Evolutionary conservation across 2,113 vertebrate genomes (phyloP), one percentile per base, ranked within the genome.

Genomic region (Scomber colias): DNA sequence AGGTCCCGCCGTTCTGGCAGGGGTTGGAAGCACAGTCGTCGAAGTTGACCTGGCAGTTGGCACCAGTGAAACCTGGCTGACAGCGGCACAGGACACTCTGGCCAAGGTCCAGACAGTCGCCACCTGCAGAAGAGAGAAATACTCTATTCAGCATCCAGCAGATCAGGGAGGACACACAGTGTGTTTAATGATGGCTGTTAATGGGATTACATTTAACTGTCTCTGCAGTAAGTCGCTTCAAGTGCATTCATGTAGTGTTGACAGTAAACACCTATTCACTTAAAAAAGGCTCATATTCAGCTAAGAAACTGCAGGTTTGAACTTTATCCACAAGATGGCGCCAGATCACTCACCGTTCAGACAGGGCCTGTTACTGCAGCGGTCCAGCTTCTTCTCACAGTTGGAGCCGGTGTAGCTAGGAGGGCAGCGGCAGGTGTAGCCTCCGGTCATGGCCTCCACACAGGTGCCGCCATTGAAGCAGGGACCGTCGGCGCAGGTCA

Each of bases 11-110:
- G 0, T 99, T 99, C 81, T 96, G 93, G 66, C 98, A 99, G 9
- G 97, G 98, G 45, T 89, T 95, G 19, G 96, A 96, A 79, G 97
- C 96, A 4, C 98, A 99, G 84, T 97, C 94, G 3, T 96, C 97
- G 59, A 97, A 90, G 90, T 97, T 96, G 7, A 96, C 93, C 70
- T 97, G 96, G 19, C 98, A 99, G 90, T 97, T 96, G n/a, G 96
- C 79, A 0, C 98, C 97, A 0, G 96, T 96, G 74, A 95, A 99
- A 68, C 97, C 97, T 0, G 95, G 94, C 77, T 93, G 96, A 83
- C 98, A 99, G 1, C 96, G 94, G 24, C 98, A 99, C 0, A 98
- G 94, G 4, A 97, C 97, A 64, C 97, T 98, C 82, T 97, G 97
- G 54, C 98, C 97, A 0, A 98, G 97, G 81, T 99, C 99, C 92